These are phyloP conservation scores for Aphyosemion australe DNA, from an alignment of 2,113 vertebrate genomes.

Conservation along the genomic window DNA sequence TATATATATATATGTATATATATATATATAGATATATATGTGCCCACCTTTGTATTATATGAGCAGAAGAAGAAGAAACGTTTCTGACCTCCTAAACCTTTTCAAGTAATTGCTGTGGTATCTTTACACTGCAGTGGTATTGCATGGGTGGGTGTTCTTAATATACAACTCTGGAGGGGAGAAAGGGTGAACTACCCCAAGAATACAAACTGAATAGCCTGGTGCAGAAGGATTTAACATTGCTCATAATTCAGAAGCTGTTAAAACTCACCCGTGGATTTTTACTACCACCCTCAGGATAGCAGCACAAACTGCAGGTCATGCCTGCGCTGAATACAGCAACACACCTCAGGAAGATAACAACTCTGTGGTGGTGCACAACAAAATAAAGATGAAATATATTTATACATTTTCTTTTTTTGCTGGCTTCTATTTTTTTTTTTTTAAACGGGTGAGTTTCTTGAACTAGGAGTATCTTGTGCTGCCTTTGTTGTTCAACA, in stretches of 20 bases:
- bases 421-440: neutral
- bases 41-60: constrained; percentile 6
- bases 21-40: constrained; percentile 15
- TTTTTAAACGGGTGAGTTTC: constrained; percentile 4
- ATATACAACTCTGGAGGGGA: constrained; percentile 11
- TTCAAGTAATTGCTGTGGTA: constrained; percentile 10
- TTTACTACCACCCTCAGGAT: constrained; percentile 62
- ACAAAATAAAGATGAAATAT: neutral
- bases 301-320: constrained; percentile 8
- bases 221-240: constrained; percentile 15
- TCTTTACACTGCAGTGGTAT: constrained; percentile 4
- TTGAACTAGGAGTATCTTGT: constrained; percentile 20
- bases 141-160: constrained; percentile 23
- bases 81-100: constrained; percentile 11
- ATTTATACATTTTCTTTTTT: neutral
- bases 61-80: constrained; percentile 6
- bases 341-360: neutral
- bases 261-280: constrained; percentile 46
- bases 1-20: too few species aligned
- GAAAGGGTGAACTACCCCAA: constrained; percentile 20
- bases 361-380: neutral
- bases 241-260: constrained; percentile 21
- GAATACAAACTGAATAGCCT: constrained; percentile 31
- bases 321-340: neutral
- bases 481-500: constrained; percentile 33